Conservation (phyloP, 2,113 vertebrate genomes). For the Trogon surrucura region DNA sequence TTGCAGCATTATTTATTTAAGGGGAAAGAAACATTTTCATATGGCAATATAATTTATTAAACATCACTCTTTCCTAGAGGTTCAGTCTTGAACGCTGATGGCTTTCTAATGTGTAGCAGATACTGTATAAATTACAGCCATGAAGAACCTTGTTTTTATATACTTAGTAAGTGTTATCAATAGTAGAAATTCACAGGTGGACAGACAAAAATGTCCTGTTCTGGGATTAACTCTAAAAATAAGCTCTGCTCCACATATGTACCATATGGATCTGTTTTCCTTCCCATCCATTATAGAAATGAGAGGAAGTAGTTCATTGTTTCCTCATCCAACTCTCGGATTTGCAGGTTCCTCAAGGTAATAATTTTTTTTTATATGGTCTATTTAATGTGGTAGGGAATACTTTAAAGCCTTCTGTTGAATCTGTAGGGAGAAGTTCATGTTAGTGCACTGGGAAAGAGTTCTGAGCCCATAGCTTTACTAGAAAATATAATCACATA, state of each 20-base stretch:
- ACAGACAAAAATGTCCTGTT: constrained; percentile 43
- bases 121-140: constrained; percentile 15
- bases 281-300: constrained; percentile 30
- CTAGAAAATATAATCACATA: not conserved
- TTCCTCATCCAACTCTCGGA: constrained; percentile 23
- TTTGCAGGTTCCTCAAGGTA: constrained; percentile 44
- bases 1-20: constrained; percentile 51
- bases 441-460: not conserved
- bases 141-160: not conserved
- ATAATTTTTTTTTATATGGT: constrained; percentile 42
- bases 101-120: constrained; percentile 50
- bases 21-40: constrained; percentile 5
- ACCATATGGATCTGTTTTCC: constrained; percentile 34
- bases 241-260: not conserved
- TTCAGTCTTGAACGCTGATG: constrained; percentile 24
- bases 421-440: constrained; percentile 11
- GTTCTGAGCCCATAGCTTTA: not conserved
- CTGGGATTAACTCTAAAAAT: constrained; percentile 50
- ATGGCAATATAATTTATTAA: constrained; percentile 57
- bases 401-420: constrained; percentile 27
- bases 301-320: constrained; percentile 42
- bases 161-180: not conserved
- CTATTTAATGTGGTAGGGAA: constrained; percentile 17
- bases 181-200: constrained; percentile 36
- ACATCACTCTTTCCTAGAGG: constrained; percentile 7